Percentiles rank a stretch among this genome's conserved stretches.
Evolutionary conservation across 2,797 vertebrate species (phyloP).

Genomic region (Siniperca undulata): DNA sequence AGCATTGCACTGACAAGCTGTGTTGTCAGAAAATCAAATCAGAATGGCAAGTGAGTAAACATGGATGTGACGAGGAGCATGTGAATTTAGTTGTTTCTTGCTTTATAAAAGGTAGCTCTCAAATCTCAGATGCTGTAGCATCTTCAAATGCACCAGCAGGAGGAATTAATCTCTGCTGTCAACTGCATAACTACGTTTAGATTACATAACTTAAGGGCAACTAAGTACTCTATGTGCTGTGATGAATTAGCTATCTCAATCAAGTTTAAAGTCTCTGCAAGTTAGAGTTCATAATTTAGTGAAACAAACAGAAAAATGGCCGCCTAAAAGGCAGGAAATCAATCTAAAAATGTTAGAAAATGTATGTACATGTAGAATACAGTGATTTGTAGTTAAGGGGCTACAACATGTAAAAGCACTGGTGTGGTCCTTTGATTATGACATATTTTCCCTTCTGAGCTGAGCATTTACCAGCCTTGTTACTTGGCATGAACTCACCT

Average conservation of each 20-base stretch:
- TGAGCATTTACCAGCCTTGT: slow-evolving; percentile 26
- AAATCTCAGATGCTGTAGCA: slow-evolving; percentile 21
- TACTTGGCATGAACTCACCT: slow-evolving; percentile 48
- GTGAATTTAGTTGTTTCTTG: slow-evolving; percentile 30
- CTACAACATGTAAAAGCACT: not conserved
- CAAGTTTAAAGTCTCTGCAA: slow-evolving; percentile 12
- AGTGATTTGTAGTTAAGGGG: slow-evolving; percentile 22
- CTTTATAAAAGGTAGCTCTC: slow-evolving; percentile 30
- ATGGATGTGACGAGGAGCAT: slow-evolving; percentile 37
- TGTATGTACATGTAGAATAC: slow-evolving; percentile 2
- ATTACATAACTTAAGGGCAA: slow-evolving; percentile 43
- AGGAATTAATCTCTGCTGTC: slow-evolving; percentile 26
- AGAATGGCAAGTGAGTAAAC: slow-evolving; percentile 47
- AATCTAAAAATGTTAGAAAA: slow-evolving; percentile 11
- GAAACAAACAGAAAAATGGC: slow-evolving; percentile 12
- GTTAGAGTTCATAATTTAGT: slow-evolving; percentile 24
- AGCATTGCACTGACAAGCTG: slow-evolving; percentile 44
- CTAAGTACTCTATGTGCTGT: slow-evolving; percentile 14
- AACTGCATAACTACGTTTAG: slow-evolving; percentile 22
- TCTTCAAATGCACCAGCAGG: slow-evolving; percentile 39
- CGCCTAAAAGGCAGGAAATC: not conserved
- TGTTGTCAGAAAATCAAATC: slow-evolving; percentile 61
- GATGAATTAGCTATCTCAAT: slow-evolving; percentile 36
- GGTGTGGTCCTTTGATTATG: not conserved
- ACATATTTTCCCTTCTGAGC: slow-evolving; percentile 21